Evolutionary conservation across 1,140 invertebrate genomes (phyloP), one percentile per base, ranked within the genome.

Genomic region (Solenopsis fugax): DNA sequence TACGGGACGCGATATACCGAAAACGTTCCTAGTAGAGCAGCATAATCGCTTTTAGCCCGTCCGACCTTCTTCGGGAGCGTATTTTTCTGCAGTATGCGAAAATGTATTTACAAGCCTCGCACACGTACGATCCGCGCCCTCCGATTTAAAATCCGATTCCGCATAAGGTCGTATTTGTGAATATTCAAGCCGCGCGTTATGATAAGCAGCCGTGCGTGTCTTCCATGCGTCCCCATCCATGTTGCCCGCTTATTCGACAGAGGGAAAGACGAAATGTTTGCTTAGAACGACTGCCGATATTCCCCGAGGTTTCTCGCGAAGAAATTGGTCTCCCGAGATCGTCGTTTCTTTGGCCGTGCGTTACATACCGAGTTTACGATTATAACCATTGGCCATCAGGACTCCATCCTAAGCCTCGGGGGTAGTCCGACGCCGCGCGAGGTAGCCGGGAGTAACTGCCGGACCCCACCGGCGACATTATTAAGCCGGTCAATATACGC

Each of bases 291-390:
- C 52, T 77, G 48, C 34, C 73, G 41, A 78, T 80, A 80, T 71
- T 80, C 48, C n/a, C 3, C 37, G 5, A 29, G 37, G 7, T 54
- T 50, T 86, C 9, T 52, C 24, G 48, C 21, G 13, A 34, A 80
- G 85, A 65, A 50, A 86, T 86, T 81, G 76, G 21, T 58, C 52
- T 60, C 76, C 64, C 29, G 48, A 48, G 85, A 52, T 62, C 45
- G 77, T 54, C 77, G 41, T 82, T 80, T 81, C 65, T 62, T 52
- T 34, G 34, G 24, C n/a, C 65, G 29, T 69, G 78, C 37, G 64
- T 88, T 89, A 87, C 67, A n/a, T 76, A 56, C 48, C 67, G 67
- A 62, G 64, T 89, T 89, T 89, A 89, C 80, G 88, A 89, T 88
- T 78, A 85, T 85, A 89, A 71, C 86, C 75, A 85, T 85, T 64